Conservation (phyloP, 2,797 vertebrate species). For the Bufotes viridis region DNA sequence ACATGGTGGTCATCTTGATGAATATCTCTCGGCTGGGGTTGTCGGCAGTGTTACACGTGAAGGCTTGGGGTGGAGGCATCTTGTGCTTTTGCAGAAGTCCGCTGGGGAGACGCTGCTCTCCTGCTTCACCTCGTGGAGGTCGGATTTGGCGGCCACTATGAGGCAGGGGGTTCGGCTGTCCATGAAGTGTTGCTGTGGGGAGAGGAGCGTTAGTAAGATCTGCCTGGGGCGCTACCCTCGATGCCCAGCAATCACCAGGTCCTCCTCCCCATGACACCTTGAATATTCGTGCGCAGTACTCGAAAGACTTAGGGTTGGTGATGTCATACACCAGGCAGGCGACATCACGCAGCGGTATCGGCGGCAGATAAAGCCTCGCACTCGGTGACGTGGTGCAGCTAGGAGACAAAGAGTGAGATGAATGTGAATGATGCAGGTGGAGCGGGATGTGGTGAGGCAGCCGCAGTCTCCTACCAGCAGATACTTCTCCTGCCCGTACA, state of each 20-base stretch:
- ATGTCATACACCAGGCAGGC: conserved; percentile 94
- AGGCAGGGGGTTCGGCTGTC: conserved; percentile 96
- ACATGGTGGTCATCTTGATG: conserved; percentile 96
- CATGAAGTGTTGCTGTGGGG: conserved; percentile 91
- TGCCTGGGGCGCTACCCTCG: no score
- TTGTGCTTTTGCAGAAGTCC: conserved; percentile 98
- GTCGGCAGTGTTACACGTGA: conserved; percentile 88
- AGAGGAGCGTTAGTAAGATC: background rate
- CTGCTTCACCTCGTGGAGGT: conserved; percentile 93
- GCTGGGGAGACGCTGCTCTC: conserved; percentile 86
- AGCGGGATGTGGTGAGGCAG: background rate
- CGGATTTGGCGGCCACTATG: conserved; percentile 91
- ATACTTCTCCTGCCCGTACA: conserved; percentile 98
- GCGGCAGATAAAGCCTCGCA: conserved; percentile 87
- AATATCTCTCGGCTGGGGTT: conserved; percentile 91
- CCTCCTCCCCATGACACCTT: conserved; percentile 72
- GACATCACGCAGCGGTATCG: conserved; percentile 90
- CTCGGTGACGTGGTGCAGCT: conserved; percentile 92
- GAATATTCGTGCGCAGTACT: conserved; percentile 94
- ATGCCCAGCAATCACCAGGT: background rate
- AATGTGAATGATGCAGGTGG: background rate
- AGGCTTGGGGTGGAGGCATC: conserved; percentile 96
- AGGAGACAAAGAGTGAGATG: conserved; percentile 61
- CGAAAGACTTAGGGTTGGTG: conserved; percentile 91
- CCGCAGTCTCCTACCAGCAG: conserved; percentile 84